Base-by-base conservation (phyloP, 2,113 vertebrate genomes). In the Murina feae region DNA sequence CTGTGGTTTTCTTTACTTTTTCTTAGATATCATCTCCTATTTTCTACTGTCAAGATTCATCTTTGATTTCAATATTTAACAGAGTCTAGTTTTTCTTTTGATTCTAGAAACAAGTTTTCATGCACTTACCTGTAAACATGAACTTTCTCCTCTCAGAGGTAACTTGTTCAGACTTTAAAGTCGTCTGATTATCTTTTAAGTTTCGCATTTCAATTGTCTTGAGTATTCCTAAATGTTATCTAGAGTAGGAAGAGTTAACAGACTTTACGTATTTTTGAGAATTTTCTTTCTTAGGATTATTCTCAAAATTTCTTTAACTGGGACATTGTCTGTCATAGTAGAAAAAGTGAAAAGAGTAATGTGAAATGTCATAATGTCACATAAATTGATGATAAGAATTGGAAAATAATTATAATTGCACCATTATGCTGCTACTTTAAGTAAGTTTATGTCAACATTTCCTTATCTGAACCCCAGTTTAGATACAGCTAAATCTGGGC, bases 241-340 rank as follows among this genome's bases (percentile, higher is more conserved):
- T 53, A 69, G 17, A 20, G 42, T 80, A 60, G 35, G 14, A 49
- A 71, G 58, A 90, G 30, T 85, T 68, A 89, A 35, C 72, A 86
- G 9, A 17, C 32, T 71, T 44, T 35, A 9, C 58, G 12, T 74
- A 28, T 84, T 74, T 83, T 21, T 90, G 35, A 92, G 65, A 91
- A 58, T 84, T 89, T 51, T 83, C 17, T 93, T 91, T 90, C 63
- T 94, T 94, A 71, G 71, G 28, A 23, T 78, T 25, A n/a, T 95
- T 95, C 68, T 92, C 44, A 30, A 37, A 91, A 75, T 86, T 66
- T 80, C 49, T 65, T 96, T 97, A 91, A 76, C 12, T 86, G 37
- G 90, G 47, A 75, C 30, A 0, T 53, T 91, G 49, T 14, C 55
- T 96, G 76, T 93, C 63, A 39, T 49, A 51, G 4, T 47, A 80